Evolutionary conservation across 2,797 vertebrate genomes (phyloP).

Genomic region (Typhlichthys eigenmanni): DNA sequence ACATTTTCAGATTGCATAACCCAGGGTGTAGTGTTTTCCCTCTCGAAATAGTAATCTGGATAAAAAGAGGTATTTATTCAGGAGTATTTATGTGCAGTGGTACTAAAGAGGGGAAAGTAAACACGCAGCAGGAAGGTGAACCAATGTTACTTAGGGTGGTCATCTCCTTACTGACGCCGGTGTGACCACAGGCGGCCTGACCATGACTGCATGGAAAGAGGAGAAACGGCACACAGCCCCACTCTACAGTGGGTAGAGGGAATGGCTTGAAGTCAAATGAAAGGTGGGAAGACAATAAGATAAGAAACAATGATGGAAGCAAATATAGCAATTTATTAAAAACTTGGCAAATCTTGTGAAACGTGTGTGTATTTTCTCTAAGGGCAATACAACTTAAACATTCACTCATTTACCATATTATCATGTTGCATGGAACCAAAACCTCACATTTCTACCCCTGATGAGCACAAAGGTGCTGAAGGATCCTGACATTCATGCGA

Average conservation of each 20-base stretch:
- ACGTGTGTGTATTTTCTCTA: too few species aligned
- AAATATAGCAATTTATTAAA: too few species aligned
- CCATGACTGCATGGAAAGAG: constrained; percentile 64
- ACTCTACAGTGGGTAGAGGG: not conserved
- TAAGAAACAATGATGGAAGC: not conserved
- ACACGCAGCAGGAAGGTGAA: constrained; percentile 54
- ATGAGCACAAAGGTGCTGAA: not conserved
- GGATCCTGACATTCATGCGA: not conserved
- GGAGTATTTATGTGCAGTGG: constrained; percentile 3
- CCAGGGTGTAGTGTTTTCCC: constrained; percentile 57
- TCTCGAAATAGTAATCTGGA: constrained; percentile 44
- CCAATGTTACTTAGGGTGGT: constrained; percentile 33
- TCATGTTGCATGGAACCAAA: too few species aligned
- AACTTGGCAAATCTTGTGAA: too few species aligned
- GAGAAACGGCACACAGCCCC: constrained; percentile 22
- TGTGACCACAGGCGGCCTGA: constrained; percentile 57
- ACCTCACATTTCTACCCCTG: not conserved
- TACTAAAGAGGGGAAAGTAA: constrained; percentile 60
- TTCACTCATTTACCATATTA: too few species aligned
- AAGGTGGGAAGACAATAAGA: not conserved
- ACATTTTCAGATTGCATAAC: constrained; percentile 61
- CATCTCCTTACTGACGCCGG: constrained; percentile 40
- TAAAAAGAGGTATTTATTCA: constrained; percentile 40
- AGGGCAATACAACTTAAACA: too few species aligned
- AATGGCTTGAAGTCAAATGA: not conserved